Conservation (phyloP, 2,797 vertebrate genomes). For the Eulemur albifrons region DNA sequence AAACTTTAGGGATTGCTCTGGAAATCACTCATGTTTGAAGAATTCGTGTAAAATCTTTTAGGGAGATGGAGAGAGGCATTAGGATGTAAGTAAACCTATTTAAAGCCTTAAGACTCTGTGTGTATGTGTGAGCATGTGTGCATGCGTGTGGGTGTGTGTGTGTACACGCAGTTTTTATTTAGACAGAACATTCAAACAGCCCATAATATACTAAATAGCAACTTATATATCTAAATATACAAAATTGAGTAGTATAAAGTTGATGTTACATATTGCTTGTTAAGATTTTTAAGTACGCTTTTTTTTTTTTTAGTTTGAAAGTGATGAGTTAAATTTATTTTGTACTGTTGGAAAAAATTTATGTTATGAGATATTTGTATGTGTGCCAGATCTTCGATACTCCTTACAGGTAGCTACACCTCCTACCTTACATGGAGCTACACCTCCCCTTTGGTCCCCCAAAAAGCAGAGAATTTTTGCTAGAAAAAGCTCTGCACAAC, state of each 20-base stretch:
- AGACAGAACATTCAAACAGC: neutral
- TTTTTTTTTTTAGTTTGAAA: neutral
- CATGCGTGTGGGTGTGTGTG: neutral
- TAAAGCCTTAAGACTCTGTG: neutral
- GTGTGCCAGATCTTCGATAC: neutral
- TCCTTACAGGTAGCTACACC: neutral
- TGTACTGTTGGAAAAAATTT: neutral
- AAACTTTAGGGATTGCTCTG: neutral
- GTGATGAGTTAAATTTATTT: neutral
- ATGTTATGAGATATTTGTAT: neutral
- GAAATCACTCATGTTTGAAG: neutral
- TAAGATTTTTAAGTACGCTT: neutral
- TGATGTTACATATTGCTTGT: neutral
- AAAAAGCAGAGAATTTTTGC: neutral
- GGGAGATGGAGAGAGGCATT: neutral
- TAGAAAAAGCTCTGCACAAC: neutral
- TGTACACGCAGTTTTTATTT: neutral
- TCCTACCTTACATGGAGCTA: neutral
- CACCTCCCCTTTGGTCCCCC: accelerated
- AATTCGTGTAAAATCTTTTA: conserved; percentile 18
- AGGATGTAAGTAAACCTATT: neutral
- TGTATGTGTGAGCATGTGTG: neutral
- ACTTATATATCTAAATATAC: neutral
- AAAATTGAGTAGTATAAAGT: neutral
- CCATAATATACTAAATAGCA: neutral